phyloP scores from a whole-genome alignment of 1,140 invertebrate species.

The Pteromalus puparum region DNA sequence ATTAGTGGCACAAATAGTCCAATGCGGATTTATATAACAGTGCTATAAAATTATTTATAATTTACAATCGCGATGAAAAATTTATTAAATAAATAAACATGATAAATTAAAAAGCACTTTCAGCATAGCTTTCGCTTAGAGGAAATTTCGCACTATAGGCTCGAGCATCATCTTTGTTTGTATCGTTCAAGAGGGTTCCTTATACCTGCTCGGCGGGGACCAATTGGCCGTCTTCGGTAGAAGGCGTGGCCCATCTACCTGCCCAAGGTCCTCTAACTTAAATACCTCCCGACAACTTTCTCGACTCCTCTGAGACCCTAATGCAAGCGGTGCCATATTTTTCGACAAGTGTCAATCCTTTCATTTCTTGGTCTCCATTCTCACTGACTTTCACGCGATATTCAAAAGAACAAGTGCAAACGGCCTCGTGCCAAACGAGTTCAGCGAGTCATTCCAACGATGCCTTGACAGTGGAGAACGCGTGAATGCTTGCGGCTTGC shows the following conservation, averaged over 20 bases:
- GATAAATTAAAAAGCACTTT: too few relatives aligned
- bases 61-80: not conserved
- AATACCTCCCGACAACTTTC: constrained; percentile 34
- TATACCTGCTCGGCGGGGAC: not conserved
- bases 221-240: not conserved
- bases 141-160: not conserved
- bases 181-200: not conserved
- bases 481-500: not conserved
- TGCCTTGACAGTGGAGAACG: not conserved
- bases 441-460: not conserved
- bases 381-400: not conserved
- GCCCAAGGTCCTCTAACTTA: constrained; percentile 42
- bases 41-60: too few relatives aligned
- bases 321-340: constrained; percentile 62
- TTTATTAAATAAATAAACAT: not conserved
- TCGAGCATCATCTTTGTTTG: not conserved
- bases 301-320: constrained; percentile 34
- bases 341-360: constrained; percentile 64
- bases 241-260: constrained; percentile 45
- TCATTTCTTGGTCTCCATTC: constrained; percentile 10
- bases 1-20: too few relatives aligned
- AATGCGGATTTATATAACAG: too few relatives aligned
- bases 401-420: not conserved
- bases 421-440: not conserved
- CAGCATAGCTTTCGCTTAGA: not conserved